Conservation (phyloP, 2,113 vertebrate genomes). For the Trichechus manatus region DNA sequence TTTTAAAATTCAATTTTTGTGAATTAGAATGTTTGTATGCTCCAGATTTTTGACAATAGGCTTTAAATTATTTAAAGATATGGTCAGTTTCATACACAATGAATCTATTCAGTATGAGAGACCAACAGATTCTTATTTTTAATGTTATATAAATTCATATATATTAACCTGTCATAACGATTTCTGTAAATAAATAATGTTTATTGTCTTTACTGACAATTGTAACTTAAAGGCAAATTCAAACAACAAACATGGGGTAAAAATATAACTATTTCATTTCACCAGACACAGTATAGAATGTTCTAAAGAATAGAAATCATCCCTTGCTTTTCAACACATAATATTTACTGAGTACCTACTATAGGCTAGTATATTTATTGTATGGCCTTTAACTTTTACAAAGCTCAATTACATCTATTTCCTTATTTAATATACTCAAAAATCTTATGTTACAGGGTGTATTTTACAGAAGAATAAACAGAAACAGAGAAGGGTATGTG, state of each 20-base stretch:
- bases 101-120: not conserved
- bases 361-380: not conserved
- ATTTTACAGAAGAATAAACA: constrained; percentile 25
- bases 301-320: constrained; percentile 21
- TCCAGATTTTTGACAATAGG: constrained; percentile 38
- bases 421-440: constrained; percentile 24
- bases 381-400: constrained; percentile 19
- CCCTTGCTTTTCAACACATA: not conserved
- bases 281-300: not conserved
- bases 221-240: constrained; percentile 27
- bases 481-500: not conserved
- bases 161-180: not conserved
- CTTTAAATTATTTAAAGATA: constrained; percentile 62
- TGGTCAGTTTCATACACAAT: not conserved
- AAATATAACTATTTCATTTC: constrained; percentile 9
- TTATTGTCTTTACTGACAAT: constrained; percentile 14
- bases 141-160: not conserved
- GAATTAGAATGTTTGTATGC: not conserved
- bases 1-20: constrained; percentile 55
- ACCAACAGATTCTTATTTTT: not conserved
- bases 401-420: constrained; percentile 3
- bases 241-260: not conserved
- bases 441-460: not conserved
- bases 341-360: not conserved
- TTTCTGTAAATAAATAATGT: not conserved